Conservation (phyloP, 2,113 vertebrate species). For the Callipepla squamata region DNA sequence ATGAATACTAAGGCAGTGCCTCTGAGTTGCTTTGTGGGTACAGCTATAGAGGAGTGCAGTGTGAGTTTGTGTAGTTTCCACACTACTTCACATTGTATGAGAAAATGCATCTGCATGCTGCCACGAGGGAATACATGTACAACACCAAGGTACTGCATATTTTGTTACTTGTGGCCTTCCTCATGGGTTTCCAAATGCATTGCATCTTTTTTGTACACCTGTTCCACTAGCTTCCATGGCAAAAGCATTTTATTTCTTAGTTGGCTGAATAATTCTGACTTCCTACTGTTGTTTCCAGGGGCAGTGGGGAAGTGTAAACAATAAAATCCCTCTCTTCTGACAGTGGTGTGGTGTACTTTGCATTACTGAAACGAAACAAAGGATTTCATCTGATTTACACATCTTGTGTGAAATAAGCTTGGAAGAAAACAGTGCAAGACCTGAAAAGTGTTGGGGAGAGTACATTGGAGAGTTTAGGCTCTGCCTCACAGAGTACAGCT, state of each 20-base stretch:
- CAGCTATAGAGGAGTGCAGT: background rate
- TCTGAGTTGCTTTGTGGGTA: fast-evolving
- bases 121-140: background rate
- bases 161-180: background rate
- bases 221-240: background rate
- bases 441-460: background rate
- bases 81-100: background rate
- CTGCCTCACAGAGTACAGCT: background rate
- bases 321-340: background rate
- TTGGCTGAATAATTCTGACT: background rate
- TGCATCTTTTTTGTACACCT: background rate
- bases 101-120: background rate
- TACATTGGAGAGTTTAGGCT: background rate
- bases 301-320: background rate
- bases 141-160: background rate
- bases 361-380: background rate
- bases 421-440: background rate
- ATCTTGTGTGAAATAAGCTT: background rate
- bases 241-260: background rate
- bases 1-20: no score
- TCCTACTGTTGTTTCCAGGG: background rate
- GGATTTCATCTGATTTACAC: background rate
- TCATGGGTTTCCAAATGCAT: background rate
- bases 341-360: background rate
- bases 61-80: background rate